Conservation (phyloP, 2,888 invertebrate species). For the Drosophila kanekoi region DNA sequence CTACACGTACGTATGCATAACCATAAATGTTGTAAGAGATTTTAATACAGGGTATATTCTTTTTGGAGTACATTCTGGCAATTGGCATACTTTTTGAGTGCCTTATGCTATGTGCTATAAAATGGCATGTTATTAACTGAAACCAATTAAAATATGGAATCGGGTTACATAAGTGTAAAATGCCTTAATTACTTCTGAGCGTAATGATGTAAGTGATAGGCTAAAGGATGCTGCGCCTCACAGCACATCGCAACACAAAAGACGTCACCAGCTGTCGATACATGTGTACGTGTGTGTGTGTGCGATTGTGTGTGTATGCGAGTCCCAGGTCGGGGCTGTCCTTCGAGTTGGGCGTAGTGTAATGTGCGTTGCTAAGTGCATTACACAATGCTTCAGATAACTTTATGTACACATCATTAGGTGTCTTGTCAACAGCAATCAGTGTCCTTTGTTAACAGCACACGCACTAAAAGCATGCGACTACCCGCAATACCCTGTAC, state of each 20-base stretch:
- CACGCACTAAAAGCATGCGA: constrained; percentile 58
- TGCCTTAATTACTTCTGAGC: constrained; percentile 39
- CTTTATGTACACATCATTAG: constrained; percentile 68
- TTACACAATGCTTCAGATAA: constrained; percentile 60
- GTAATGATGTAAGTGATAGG: constrained; percentile 54
- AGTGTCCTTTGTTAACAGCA: constrained; percentile 68
- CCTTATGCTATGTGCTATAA: not conserved
- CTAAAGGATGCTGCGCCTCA: constrained; percentile 6
- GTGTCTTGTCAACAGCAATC: constrained; percentile 69
- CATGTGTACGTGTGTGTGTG: not conserved
- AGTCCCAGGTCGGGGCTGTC: constrained; percentile 2
- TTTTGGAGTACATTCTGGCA: not conserved
- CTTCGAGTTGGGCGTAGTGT: constrained; percentile 1
- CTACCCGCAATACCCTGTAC: constrained; percentile 19
- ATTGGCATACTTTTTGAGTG: constrained; percentile 1
- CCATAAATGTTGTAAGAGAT: too few relatives aligned
- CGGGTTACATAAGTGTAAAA: constrained; percentile 28
- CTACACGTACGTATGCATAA: too few relatives aligned
- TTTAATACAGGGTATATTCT: not conserved
- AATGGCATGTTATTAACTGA: constrained; percentile 24
- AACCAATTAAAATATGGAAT: constrained; percentile 57
- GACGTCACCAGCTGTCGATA: constrained; percentile 8
- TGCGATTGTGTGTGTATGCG: not conserved
- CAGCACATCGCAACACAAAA: constrained; percentile 5
- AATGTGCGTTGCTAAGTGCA: constrained; percentile 49